phyloP scores from a whole-genome alignment of 2,888 invertebrate genomes.

The Nomada fucata region DNA sequence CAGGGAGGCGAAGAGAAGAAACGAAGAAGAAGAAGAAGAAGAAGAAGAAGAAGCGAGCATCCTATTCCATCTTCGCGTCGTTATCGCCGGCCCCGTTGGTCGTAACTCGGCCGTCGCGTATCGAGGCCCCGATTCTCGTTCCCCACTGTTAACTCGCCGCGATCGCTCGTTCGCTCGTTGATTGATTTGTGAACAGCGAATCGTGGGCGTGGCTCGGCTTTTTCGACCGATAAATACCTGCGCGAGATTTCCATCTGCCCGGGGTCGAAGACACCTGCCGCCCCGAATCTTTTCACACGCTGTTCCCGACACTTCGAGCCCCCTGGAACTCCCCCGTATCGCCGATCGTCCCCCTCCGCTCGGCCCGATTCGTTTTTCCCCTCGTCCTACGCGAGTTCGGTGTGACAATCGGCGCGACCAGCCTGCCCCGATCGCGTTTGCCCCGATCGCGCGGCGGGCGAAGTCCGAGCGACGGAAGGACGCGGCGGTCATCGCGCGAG shows the following conservation, averaged over 20 bases:
- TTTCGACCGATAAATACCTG: conserved; percentile 73
- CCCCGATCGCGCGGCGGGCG: too few relatives aligned
- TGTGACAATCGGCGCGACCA: too few relatives aligned
- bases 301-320: conserved; percentile 58
- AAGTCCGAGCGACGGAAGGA: too few relatives aligned
- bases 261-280: conserved; percentile 74
- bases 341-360: too few relatives aligned
- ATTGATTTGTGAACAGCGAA: conserved; percentile 80
- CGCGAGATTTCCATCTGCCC: conserved; percentile 73
- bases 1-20: neutral
- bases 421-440: too few relatives aligned
- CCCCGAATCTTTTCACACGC: conserved; percentile 69
- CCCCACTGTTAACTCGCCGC: neutral
- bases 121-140: neutral
- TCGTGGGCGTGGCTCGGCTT: conserved; percentile 71
- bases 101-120: neutral
- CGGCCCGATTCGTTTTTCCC: too few relatives aligned
- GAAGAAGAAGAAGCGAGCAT: conserved; percentile 33
- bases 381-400: neutral
- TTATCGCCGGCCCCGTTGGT: too few relatives aligned
- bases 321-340: neutral
- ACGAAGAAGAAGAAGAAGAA: neutral
- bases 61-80: conserved; percentile 52
- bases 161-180: conserved; percentile 62
- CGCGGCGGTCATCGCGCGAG: too few relatives aligned